Evolutionary conservation across 30 jellyfish, hydroid and myxozoan genomes (phyloP), one percentile per base, ranked within the genome.

Genomic region (Hydractinia symbiolongicarpus): DNA sequence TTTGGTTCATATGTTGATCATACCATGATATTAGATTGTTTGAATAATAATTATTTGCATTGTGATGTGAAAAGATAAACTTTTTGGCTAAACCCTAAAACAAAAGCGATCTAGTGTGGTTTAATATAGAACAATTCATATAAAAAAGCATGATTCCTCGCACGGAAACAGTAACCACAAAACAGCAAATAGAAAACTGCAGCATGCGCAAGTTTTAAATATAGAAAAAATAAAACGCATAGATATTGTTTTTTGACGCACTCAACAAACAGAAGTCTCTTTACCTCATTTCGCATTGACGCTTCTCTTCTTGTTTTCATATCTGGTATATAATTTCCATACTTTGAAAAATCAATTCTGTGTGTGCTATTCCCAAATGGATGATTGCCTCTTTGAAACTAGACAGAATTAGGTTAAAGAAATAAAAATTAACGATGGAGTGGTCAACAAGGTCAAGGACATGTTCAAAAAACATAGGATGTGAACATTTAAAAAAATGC

Each of bases 1-100:
- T 88, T 19, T 95, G 90, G 82, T 93, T 93, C 51, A 76, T 82
- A 15, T 84, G 90, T 75, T 87, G 96, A 77, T 93, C 98, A 81
- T 93, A 93, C 98, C 96, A 87, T 9, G 98, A 93, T 11, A 93
- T 93, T 81, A 87, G 66, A 67, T 93, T 87, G 80, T 72, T 93
- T 6, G 98, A 87, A 83, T 73, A 91, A 53, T 92, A 84, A 19
- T 76, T 76, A 30, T 30, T 30, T 30, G 44, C 44, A 16, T 89
- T 83, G 64, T 76, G 93, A 51, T 87, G 91, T 14, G 98, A 86
- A 88, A 93, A 93, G 8, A 93, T 51, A 19, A 93, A 79, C 72
- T 86, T 71, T 61, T 87, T 87, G 50, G 95, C 93, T 52, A 93
- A 79, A 7, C 98, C 98, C 96, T 91, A 76, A 53, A 51, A n/a